A percentile compares a stretch with the other conserved stretches of the same genome.
Evolutionary conservation across 1,140 invertebrate genomes (phyloP).

Genomic region (Phortica variegata): DNA sequence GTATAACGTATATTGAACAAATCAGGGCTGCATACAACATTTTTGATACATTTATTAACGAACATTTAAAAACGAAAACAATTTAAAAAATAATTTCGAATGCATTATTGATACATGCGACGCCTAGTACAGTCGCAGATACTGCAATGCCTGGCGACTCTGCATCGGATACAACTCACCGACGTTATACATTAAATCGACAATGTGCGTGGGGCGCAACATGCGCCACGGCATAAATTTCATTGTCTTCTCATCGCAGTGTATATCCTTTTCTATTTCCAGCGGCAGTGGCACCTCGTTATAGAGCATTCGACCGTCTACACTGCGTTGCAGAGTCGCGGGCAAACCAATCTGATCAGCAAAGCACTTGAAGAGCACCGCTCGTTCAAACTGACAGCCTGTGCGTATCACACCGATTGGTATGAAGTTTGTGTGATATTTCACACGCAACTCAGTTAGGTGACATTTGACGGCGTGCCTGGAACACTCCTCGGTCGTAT

Average conservation of each 20-base stretch:
- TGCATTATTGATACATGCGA: neutral
- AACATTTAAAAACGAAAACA: too few species aligned
- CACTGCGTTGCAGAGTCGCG: constrained; percentile 60
- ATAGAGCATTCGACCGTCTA: constrained; percentile 61
- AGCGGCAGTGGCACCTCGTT: constrained; percentile 65
- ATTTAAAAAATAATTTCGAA: neutral
- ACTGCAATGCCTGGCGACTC: constrained; percentile 53
- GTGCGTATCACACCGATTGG: constrained; percentile 63
- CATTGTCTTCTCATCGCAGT: constrained; percentile 45
- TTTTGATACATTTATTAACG: too few species aligned
- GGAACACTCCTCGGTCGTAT: constrained; percentile 50
- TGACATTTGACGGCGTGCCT: constrained; percentile 57
- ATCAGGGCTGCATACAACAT: neutral
- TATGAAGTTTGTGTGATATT: constrained; percentile 58
- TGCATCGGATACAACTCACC: constrained; percentile 60
- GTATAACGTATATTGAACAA: neutral
- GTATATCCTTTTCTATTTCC: constrained; percentile 40
- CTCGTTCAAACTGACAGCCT: constrained; percentile 64
- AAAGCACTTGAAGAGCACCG: constrained; percentile 67
- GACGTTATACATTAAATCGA: constrained; percentile 63
- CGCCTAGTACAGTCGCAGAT: constrained; percentile 24
- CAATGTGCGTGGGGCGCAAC: constrained; percentile 63
- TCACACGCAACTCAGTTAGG: constrained; percentile 46
- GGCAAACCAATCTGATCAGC: constrained; percentile 66
- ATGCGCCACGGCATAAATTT: constrained; percentile 60